These are phyloP conservation scores for Anastrepha ludens DNA, from an alignment of 1,140 invertebrate species.

Conservation along the genomic window DNA sequence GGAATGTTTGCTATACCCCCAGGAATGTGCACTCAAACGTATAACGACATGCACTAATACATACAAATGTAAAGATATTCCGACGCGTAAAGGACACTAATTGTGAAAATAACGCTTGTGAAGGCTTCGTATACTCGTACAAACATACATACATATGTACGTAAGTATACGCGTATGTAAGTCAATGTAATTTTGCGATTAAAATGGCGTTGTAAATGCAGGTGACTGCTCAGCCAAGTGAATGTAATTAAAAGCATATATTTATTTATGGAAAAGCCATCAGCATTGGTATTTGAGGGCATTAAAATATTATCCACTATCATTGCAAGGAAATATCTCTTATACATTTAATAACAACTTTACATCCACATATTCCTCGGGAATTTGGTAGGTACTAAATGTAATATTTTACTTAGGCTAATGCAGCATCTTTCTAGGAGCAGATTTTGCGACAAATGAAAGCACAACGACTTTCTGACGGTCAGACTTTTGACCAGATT, in stretches of 20 bases:
- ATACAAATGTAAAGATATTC: background rate
- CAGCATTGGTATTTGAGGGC: background rate
- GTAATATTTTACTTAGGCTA: too few species aligned
- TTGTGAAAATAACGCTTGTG: background rate
- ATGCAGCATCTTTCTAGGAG: too few species aligned
- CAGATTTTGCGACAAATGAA: too few species aligned
- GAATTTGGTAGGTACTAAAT: too few species aligned
- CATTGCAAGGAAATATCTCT: too few species aligned
- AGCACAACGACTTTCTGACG: too few species aligned
- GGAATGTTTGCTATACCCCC: background rate
- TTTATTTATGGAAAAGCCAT: background rate
- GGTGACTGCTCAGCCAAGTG: background rate
- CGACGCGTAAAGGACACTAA: background rate
- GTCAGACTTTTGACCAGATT: too few species aligned
- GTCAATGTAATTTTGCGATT: background rate
- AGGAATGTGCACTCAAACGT: background rate
- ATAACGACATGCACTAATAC: background rate
- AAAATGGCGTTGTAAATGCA: background rate
- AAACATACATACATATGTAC: background rate
- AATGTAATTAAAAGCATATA: conserved; percentile 26
- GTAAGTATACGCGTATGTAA: background rate
- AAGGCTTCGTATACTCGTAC: background rate
- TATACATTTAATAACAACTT: too few species aligned
- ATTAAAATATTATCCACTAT: background rate
- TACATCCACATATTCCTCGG: too few species aligned